Conservation (phyloP, 1,140 invertebrate genomes). For the Lepidurus couesii region DNA sequence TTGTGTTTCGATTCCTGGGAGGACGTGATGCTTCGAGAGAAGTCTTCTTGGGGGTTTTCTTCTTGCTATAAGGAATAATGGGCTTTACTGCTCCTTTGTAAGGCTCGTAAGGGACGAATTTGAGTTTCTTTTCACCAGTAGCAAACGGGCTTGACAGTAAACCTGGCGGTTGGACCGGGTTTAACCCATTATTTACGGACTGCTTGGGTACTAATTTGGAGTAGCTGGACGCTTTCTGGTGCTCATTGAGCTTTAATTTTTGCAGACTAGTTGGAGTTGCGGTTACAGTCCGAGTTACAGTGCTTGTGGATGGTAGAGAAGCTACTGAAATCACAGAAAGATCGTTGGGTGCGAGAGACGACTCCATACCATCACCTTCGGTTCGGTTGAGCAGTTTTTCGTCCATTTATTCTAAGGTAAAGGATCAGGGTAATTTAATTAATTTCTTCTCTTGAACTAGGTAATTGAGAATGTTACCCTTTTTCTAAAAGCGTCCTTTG, state of each 20-base stretch:
- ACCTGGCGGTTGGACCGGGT: constrained; percentile 46
- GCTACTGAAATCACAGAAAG: constrained; percentile 36
- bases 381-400: constrained; percentile 41
- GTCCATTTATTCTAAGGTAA: not conserved
- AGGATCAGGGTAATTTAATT: no score
- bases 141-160: constrained; percentile 41
- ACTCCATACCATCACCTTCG: constrained; percentile 55
- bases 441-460: no score
- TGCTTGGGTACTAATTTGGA: constrained; percentile 40
- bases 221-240: constrained; percentile 43
- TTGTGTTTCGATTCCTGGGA: no score
- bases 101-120: constrained; percentile 82
- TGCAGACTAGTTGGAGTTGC: constrained; percentile 42
- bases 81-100: constrained; percentile 78
- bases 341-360: constrained; percentile 35
- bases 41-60: constrained; percentile 33
- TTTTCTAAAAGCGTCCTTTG: no score
- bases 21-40: no score
- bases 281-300: constrained; percentile 41
- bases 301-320: constrained; percentile 37
- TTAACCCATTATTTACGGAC: constrained; percentile 47
- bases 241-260: not conserved
- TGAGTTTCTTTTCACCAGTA: constrained; percentile 54
- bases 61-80: constrained; percentile 54
- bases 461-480: no score